Evolutionary conservation across 2,888 invertebrate genomes (phyloP).

Genomic region (Heliconius ethilla): DNA sequence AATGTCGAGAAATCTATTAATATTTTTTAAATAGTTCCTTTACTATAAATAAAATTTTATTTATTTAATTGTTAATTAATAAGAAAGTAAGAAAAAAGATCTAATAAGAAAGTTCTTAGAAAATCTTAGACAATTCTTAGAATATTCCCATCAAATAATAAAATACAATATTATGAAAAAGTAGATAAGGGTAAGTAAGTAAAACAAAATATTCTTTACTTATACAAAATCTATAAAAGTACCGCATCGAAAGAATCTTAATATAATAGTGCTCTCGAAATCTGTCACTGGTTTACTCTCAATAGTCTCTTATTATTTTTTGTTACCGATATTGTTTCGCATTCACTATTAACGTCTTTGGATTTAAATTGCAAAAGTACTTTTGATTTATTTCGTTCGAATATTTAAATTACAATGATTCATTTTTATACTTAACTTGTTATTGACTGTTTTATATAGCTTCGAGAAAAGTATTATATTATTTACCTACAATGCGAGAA

Average conservation of each 20-base stretch:
- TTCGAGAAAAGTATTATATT: background rate
- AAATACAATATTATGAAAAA: background rate
- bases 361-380: constrained; percentile 16
- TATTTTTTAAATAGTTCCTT: no score
- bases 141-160: background rate
- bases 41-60: background rate
- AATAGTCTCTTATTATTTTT: constrained; percentile 4
- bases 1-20: no score
- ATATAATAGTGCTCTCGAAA: constrained; percentile 4
- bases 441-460: background rate
- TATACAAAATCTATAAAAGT: background rate
- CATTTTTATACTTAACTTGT: background rate
- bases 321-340: constrained; percentile 21
- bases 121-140: background rate
- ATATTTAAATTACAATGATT: constrained; percentile 14
- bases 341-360: constrained; percentile 13
- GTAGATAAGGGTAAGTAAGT: background rate
- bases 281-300: background rate
- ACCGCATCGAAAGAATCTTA: background rate
- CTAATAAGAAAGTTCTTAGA: background rate
- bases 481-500: background rate
- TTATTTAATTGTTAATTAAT: background rate
- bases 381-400: constrained; percentile 17
- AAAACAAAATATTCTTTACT: constrained; percentile 3
- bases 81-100: background rate